Base-by-base conservation (phyloP, 92 coral and sea anemone species). In the Parazoanthus darwini region DNA sequence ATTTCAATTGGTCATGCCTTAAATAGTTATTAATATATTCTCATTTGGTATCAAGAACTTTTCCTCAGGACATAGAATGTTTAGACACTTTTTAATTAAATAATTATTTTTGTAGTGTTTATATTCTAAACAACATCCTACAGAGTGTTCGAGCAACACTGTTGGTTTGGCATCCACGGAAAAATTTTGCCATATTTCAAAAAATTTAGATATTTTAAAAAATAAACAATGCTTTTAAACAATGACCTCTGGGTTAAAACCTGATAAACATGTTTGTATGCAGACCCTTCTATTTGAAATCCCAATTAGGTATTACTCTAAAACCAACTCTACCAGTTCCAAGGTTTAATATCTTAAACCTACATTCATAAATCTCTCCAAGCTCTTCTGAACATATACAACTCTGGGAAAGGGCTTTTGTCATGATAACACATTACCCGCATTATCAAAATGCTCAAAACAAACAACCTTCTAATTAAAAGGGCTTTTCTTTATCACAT, bases 401-500 rank as follows among this genome's bases (percentile, higher is more conserved):
- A 18, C 16, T 20, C 25, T 7, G 8, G 26, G 5, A 7, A 63
- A 63, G 15, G 15, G 39, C 23, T 56, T 33, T n/a, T 29, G n/a
- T 79, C 65, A 79, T 33, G 37, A 36, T 36, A 50, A 77, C 56
- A 79, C 20, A 50, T 50, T 33, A 80, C 29, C 26, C 36, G 68
- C 23, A 9, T 56, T 80, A 80, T 56, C 36, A 56, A 56, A 80
- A 33, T 58, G 50, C 36, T 80, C 71, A 80, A 33, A 80, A 58
- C 85, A 80, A 80, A 80, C 59, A 58, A 33, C 65, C 14, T 35
- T 46, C 68, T 58, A 80, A 56, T 80, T 26, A 80, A 80, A 80
- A 80, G 22, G 70, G 59, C 48, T 79, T 80, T 80, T 80, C 85
- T 80, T 80, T 80, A 80, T 80, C 46, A 80, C 72, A 80, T 58